phyloP scores from a whole-genome alignment of 2,797 vertebrate species.

The Ceryle rudis region DNA sequence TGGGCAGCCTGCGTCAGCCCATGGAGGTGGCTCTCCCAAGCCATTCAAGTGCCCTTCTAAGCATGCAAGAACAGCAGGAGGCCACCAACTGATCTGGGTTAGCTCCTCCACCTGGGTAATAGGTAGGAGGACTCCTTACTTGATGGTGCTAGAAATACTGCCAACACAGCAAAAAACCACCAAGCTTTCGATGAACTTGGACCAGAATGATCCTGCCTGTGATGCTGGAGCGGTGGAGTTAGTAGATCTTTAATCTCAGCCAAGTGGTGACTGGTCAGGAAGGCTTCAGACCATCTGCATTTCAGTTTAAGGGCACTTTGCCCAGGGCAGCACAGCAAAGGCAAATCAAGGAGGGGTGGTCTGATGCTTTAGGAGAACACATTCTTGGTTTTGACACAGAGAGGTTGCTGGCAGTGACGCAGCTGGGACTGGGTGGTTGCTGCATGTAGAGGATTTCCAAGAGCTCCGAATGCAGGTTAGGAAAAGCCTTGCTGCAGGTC shows the following conservation, averaged over 20 bases:
- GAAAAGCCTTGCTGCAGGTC: neutral
- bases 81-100: neutral
- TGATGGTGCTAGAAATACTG: neutral
- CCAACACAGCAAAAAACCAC: neutral
- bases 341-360: neutral
- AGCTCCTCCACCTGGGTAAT: neutral
- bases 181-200: neutral
- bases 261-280: accelerated
- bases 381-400: neutral
- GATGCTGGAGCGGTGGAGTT: neutral
- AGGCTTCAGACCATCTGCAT: neutral
- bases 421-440: neutral
- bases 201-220: neutral
- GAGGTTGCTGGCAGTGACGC: neutral
- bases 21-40: accelerated
- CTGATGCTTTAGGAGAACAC: neutral
- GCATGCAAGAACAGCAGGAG: accelerated
- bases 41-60: neutral
- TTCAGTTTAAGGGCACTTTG: neutral
- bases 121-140: neutral
- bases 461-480: neutral
- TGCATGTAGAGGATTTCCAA: neutral
- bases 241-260: constrained; percentile 6
- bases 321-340: neutral
- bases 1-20: neutral